Conservation (phyloP, 37 sponge, comb jelly and placozoan genomes). For the Eunapius fragilis region DNA sequence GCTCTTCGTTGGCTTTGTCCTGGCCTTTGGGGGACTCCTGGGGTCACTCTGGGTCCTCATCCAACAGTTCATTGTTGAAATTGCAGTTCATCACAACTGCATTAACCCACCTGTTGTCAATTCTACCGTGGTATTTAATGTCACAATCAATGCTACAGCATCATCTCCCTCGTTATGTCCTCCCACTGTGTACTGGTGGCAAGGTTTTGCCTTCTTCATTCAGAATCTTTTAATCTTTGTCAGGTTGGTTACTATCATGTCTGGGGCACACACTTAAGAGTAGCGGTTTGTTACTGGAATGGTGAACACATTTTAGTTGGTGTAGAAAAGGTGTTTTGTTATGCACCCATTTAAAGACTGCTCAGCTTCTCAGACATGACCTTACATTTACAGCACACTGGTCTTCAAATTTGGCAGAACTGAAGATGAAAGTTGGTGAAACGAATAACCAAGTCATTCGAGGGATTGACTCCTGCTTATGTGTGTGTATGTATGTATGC, state of each 20-base stretch:
- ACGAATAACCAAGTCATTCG: neutral
- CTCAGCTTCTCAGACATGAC: too few relatives aligned
- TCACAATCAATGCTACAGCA: neutral
- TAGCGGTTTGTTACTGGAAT: too few relatives aligned
- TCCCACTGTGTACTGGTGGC: slow-evolving; percentile 46
- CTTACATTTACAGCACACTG: slow-evolving; percentile 64
- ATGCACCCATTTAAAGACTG: too few relatives aligned
- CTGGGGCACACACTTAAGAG: too few relatives aligned
- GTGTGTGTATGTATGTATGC: neutral
- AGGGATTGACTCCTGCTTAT: neutral
- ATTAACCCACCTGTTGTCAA: too few relatives aligned
- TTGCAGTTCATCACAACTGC: too few relatives aligned
- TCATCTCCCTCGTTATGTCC: neutral
- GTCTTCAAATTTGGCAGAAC: slow-evolving; percentile 80
- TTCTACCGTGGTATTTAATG: neutral
- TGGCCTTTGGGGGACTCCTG: slow-evolving; percentile 83
- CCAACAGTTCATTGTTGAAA: slow-evolving; percentile 60
- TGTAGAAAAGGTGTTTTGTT: too few relatives aligned
- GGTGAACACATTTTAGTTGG: too few relatives aligned
- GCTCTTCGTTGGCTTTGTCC: slow-evolving; percentile 85
- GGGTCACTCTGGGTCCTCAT: slow-evolving; percentile 82
- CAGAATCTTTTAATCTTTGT: slow-evolving; percentile 78
- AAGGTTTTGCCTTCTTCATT: slow-evolving; percentile 73
- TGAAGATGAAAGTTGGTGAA: slow-evolving; percentile 58
- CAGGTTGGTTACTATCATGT: slow-evolving; percentile 30